These are phyloP conservation scores for Aphidius colemani DNA, from an alignment of 2,888 invertebrate genomes.

Conservation along the genomic window DNA sequence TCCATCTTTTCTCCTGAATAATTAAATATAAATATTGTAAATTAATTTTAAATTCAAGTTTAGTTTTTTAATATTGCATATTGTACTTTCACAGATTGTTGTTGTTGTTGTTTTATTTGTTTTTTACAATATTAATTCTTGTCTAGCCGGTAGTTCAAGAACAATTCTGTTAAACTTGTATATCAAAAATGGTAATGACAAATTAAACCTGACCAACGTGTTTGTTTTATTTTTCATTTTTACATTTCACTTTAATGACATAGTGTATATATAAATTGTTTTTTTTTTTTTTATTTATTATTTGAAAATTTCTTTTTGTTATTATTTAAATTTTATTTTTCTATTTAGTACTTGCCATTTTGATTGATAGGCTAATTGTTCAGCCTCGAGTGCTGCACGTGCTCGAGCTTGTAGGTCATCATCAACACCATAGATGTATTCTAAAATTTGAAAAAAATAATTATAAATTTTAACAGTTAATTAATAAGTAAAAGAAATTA, in stretches of 20 bases:
- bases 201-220: constrained; percentile 9
- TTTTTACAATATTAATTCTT: constrained; percentile 9
- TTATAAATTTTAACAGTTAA: not conserved
- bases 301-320: constrained; percentile 4
- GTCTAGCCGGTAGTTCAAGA: constrained; percentile 20
- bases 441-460: constrained; percentile 36
- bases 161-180: constrained; percentile 1
- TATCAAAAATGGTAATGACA: constrained; percentile 11
- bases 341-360: constrained; percentile 42
- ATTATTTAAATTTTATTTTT: constrained; percentile 5
- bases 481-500: too few species aligned
- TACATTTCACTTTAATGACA: not conserved
- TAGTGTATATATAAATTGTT: not conserved
- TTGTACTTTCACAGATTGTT: constrained; percentile 28
- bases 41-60: constrained; percentile 1
- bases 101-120: too few species aligned
- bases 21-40: constrained; percentile 19
- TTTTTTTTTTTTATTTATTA: constrained; percentile 5
- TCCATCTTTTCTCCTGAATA: constrained; percentile 39
- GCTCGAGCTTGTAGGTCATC: constrained; percentile 56
- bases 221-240: constrained; percentile 1
- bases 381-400: constrained; percentile 56
- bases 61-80: constrained; percentile 11
- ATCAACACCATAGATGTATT: constrained; percentile 56
- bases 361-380: constrained; percentile 50